A percentile compares a stretch with the other conserved stretches of the same genome.
phyloP scores from a whole-genome alignment of 2,888 invertebrate species.

The Phania funesta region DNA sequence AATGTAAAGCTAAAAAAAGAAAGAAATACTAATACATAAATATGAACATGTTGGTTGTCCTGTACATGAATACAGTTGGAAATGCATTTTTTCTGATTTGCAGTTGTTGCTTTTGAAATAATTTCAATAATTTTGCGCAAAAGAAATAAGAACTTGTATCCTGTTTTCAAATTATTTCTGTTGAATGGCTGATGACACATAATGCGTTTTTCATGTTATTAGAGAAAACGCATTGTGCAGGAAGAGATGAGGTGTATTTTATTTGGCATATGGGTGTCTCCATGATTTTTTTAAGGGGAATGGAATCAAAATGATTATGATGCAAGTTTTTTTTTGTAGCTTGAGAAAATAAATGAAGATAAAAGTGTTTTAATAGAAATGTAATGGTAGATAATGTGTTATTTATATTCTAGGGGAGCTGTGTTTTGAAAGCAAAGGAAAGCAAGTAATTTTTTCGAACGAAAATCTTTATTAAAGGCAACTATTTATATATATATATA shows the following conservation, averaged over 20 bases:
- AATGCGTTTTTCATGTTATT: slow-evolving; percentile 56
- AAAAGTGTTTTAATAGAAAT: too few relatives aligned
- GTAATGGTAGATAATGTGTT: too few relatives aligned
- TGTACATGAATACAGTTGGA: slow-evolving; percentile 17
- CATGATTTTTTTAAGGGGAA: background rate
- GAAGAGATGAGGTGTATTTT: background rate
- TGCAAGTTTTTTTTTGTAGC: too few relatives aligned
- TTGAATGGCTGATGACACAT: slow-evolving; percentile 54
- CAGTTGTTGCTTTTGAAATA: slow-evolving; percentile 21
- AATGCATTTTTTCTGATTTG: slow-evolving; percentile 12
- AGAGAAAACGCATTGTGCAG: slow-evolving; percentile 29
- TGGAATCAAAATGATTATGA: too few relatives aligned
- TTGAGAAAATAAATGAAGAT: too few relatives aligned
- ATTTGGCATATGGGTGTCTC: slow-evolving; percentile 27
- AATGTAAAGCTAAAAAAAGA: slow-evolving; percentile 5
- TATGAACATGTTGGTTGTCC: background rate
- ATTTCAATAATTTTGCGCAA: slow-evolving; percentile 42
- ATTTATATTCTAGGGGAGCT: too few relatives aligned
- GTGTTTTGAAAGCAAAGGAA: too few relatives aligned
- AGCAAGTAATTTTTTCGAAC: too few relatives aligned
- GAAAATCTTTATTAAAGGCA: too few relatives aligned
- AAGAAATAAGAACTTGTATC: slow-evolving; percentile 7
- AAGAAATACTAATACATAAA: slow-evolving; percentile 21
- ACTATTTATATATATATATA: too few relatives aligned
- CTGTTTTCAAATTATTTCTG: slow-evolving; percentile 46